Base-by-base conservation (phyloP, 2,113 vertebrate species). In the Neotragus moschatus region DNA sequence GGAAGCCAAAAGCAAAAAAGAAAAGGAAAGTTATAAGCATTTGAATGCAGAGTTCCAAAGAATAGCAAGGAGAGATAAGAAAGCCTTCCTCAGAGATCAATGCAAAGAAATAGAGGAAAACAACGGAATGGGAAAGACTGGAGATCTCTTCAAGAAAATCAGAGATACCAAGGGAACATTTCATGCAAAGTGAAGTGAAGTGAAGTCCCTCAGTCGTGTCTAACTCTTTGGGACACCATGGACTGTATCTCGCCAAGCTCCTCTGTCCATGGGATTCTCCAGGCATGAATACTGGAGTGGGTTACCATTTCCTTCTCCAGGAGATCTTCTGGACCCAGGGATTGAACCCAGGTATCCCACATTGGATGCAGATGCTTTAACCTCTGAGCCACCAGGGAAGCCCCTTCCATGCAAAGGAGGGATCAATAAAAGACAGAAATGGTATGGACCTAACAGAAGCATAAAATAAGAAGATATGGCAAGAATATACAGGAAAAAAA, bases 151-250 rank as follows among this genome's bases (percentile, higher is more conserved):
- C 4, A 21, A 36, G 63, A 70, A 70, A 36, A 11, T 21, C 9
- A 36, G 63, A 36, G 63, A 21, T 70, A 70, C 63, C 63, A 70
- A 21, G 63, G 4, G n/a, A 70, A 36, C 4, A 70, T 36, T 70
- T 36, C 63, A 70, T 11, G 63, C 8, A 70, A 70, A 70, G n/a
- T 58, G 56, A 58, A 58, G 9, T 56, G 55, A 26, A 56, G 23
- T 26, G 56, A 58, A 26, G 25, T 58, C 1, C 0, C 25, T 58
- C 25, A 58, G 56, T 26, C 10, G 0, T 26, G 10, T 58, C 25
- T 0, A 1, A 58, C 25, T 58, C 56, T 58, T 58, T 58, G 56
- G 0, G 0, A 58, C 9, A 3, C 4, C 10, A 0, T 26, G 56
- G 56, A 58, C 56, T 58, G 10, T 58, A 58, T 12, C 25, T 4